Percentiles rank a stretch among this genome's conserved stretches.
Evolutionary conservation across 2,113 vertebrate species (phyloP).

Genomic region (Strix uralensis): DNA sequence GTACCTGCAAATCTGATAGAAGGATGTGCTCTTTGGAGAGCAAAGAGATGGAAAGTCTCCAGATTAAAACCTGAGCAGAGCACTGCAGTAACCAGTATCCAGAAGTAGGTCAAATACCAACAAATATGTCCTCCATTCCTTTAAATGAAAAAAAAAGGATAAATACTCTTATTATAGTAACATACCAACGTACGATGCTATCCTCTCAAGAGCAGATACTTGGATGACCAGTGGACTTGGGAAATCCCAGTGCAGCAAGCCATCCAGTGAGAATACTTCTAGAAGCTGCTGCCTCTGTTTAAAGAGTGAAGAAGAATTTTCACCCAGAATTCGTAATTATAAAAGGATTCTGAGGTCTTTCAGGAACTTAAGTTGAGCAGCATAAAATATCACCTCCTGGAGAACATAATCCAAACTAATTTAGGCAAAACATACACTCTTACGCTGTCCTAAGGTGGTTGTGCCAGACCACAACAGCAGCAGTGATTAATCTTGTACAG

Average conservation of each 20-base stretch:
- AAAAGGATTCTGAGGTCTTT: neutral
- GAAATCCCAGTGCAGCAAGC: neutral
- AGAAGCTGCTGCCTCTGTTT: neutral
- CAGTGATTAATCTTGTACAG: neutral
- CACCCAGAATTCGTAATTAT: neutral
- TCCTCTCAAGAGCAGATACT: neutral
- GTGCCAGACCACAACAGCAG: neutral
- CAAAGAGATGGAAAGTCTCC: neutral
- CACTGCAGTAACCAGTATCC: neutral
- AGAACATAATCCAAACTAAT: neutral
- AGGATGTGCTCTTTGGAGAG: neutral
- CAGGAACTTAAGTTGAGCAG: neutral
- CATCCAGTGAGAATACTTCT: neutral
- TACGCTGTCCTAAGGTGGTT: rapidly evolving
- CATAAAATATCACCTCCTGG: neutral
- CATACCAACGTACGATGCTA: rapidly evolving
- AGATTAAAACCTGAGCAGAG: neutral
- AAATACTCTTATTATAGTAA: neutral
- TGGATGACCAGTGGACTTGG: neutral
- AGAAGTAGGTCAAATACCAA: neutral
- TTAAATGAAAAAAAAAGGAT: neutral
- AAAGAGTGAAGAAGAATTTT: neutral
- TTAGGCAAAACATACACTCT: neutral
- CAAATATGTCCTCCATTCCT: neutral
- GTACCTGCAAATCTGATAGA: neutral